Evolutionary conservation across 2,113 vertebrate species (phyloP).

Genomic region (Ochotona princeps): DNA sequence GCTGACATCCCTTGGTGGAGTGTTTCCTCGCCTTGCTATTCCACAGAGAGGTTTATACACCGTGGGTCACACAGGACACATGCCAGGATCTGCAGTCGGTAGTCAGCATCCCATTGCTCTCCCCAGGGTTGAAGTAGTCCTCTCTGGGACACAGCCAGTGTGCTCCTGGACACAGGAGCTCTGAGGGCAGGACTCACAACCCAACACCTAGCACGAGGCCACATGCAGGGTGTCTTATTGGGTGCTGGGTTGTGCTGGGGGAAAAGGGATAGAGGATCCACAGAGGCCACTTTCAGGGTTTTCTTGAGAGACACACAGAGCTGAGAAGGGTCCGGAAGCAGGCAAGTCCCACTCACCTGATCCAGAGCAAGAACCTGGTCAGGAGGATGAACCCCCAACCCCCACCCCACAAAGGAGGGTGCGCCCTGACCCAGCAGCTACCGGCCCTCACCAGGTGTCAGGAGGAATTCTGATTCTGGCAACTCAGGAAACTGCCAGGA

Average conservation of each 20-base stretch:
- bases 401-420: not conserved
- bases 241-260: not conserved
- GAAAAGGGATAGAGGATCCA: not conserved
- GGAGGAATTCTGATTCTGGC: not conserved
- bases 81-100: slow-evolving; percentile 23
- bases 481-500: not conserved
- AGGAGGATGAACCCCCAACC: no score
- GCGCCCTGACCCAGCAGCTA: not conserved
- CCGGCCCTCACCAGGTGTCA: not conserved
- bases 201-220: not conserved
- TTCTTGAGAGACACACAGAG: not conserved
- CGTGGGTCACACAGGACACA: not conserved
- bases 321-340: not conserved
- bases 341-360: not conserved
- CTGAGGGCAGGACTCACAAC: not conserved
- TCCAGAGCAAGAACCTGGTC: not conserved
- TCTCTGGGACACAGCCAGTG: not conserved
- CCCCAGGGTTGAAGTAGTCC: not conserved
- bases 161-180: not conserved
- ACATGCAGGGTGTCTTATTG: not conserved
- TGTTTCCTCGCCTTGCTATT: not conserved
- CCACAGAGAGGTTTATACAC: slow-evolving; percentile 17
- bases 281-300: not conserved
- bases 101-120: not conserved
- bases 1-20: not conserved